Evolutionary conservation across 1,140 invertebrate species (phyloP), one percentile per base, ranked within the genome.

Genomic region (Listronotus bonariensis): DNA sequence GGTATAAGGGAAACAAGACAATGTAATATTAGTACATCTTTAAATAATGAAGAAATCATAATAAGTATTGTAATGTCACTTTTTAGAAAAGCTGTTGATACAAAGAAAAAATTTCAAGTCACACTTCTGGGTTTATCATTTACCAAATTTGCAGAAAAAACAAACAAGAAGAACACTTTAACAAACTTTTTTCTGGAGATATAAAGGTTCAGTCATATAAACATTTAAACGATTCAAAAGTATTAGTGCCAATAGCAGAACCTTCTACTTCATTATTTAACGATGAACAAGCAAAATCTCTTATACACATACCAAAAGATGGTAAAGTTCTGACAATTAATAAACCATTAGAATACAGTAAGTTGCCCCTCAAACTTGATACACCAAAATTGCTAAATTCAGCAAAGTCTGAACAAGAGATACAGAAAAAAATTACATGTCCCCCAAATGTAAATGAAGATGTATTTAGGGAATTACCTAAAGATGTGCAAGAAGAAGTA

Each of bases 71-170:
- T 88, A 10, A 89, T 91, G 87, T 85, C 86, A 68, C 80, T 92
- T 46, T 91, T 92, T 72, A 85, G 87, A 73, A 87, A 89, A 74
- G 82, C 89, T 54, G 86, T 92, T 45, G 84, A 90, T 72, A 81
- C 86, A 56, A 83, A 82, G 11, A 88, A 88, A 79, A 86, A 87
- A 52, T 92, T 91, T 78, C 89, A 90, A 78, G 84, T 92, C 64
- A 91, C 89, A 6, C 78, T 92, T 38, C 78, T 92, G 38, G 90
- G 90, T 18, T 78, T 92, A 66, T 88, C 89, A 11, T 92, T 92
- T 73, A 89, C 88, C 3, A 91, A 92, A 75, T 91, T 92, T 68
- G 85, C 87, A 65, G 89, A 91, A 72, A 82, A 84, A 43, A 84
- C 84, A 69, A 83, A 81, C 14, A 85, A 85, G 0, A 81, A 80